Evolutionary conservation across 2,888 invertebrate species (phyloP).

Genomic region (Trimorus sp.): DNA sequence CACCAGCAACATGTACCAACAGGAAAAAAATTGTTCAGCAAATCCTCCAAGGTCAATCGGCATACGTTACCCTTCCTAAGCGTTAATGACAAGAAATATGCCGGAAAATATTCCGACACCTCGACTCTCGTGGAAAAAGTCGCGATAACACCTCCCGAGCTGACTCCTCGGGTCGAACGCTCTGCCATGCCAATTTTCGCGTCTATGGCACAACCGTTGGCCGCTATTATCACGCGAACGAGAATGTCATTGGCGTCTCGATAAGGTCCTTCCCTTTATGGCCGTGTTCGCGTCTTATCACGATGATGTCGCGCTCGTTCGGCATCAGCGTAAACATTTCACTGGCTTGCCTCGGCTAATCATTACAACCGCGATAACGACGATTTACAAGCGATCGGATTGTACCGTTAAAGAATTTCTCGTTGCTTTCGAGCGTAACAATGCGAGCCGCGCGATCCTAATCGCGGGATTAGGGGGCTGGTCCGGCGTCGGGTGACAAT

Average conservation of each 20-base stretch:
- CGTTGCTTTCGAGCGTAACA: conserved; percentile 61
- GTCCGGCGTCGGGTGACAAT: conserved; percentile 40
- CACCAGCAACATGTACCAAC: too few relatives aligned
- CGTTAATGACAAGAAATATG: too few relatives aligned
- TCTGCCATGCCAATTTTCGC: conserved; percentile 23
- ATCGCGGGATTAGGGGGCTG: conserved; percentile 43
- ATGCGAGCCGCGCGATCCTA: conserved; percentile 53
- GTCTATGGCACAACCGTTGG: conserved; percentile 27
- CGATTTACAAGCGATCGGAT: conserved; percentile 65
- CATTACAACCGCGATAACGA: conserved; percentile 64
- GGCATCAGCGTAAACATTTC: conserved; percentile 61
- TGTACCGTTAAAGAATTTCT: conserved; percentile 65
- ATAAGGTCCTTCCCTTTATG: conserved; percentile 63
- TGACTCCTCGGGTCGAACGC: conserved; percentile 10
- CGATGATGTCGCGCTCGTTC: conserved; percentile 59
- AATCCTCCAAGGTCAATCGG: too few relatives aligned
- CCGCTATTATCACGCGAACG: conserved; percentile 43
- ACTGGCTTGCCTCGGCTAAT: conserved; percentile 61
- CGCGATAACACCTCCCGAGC: neutral
- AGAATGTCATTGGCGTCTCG: conserved; percentile 51
- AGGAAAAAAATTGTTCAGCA: too few relatives aligned
- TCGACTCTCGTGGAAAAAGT: neutral
- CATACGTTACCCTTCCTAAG: too few relatives aligned
- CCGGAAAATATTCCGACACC: too few relatives aligned
- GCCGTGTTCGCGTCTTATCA: conserved; percentile 57